Base-by-base conservation (phyloP, 1,140 invertebrate genomes). In the Telenomus remus region DNA sequence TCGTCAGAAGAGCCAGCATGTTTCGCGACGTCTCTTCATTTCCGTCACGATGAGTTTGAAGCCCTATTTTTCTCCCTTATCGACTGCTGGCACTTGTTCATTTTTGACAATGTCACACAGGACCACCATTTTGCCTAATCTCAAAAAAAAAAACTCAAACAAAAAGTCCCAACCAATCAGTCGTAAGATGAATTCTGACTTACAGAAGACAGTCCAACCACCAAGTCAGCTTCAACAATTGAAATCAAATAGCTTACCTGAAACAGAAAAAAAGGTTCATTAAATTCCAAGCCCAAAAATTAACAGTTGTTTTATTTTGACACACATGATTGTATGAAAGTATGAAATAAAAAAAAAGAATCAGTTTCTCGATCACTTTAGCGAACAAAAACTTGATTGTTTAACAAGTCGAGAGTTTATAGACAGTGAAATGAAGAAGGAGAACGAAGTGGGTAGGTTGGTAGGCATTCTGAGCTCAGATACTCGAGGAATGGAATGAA, bases 11-110 rank as follows among this genome's bases (percentile, higher is more conserved):
- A 63, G 57, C 46, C 33, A 64, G 54, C 57, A 72, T 64, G 64
- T 64, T 72, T 54, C 51, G 53, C 47, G 56, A 60, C 46, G 60
- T 64, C 59, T 72, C 60, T 57, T 72, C 53, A 64, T 72, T 72
- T 72, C 69, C 69, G 69, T 59, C 60, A 47, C 47, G 54, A 59
- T 48, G 53, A 46, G 53, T 64, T 64, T 59, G 16, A 37, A 11
- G 47, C 51, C 60, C 37, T 61, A 71, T 71, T 71, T 71, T 71
- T 71, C 68, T 63, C 68, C 10, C 66, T 71, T 71, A 71, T 71
- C 68, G 68, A 71, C 68, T 63, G 59, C 11, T 33, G 57, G 68
- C 59, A 71, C 63, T 71, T 39, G 37, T 47, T 33, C 53, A 50
- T 57, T 56, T 71, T 51, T 53, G 47, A 63, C 47, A 57, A 43